phyloP scores from a whole-genome alignment of 2,797 vertebrate species.

The Melanotaenia maccullochi region DNA sequence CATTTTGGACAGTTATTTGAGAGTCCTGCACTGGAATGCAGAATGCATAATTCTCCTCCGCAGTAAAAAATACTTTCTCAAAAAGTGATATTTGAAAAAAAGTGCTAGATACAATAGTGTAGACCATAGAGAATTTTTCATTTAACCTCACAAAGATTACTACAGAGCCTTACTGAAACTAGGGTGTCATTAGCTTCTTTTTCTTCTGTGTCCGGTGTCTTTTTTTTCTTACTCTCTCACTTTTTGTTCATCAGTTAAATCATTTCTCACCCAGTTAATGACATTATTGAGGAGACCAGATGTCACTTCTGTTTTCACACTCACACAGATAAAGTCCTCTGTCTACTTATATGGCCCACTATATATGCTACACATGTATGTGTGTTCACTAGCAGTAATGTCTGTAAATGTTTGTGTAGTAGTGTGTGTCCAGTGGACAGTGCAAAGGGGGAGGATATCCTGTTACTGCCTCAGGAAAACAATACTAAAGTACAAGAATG shows the following conservation, averaged over 20 bases:
- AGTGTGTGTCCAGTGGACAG: slow-evolving; percentile 61
- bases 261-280: slow-evolving; percentile 32
- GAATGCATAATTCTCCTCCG: neutral
- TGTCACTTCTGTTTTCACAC: slow-evolving; percentile 24
- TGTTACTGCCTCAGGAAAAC: slow-evolving; percentile 76
- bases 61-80: neutral
- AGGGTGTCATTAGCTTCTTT: neutral
- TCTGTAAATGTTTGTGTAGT: slow-evolving; percentile 41
- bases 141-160: neutral
- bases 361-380: slow-evolving; percentile 19
- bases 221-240: slow-evolving; percentile 2
- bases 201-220: slow-evolving; percentile 2
- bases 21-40: neutral
- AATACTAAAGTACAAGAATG: slow-evolving; percentile 70
- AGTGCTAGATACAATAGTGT: neutral
- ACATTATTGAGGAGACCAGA: slow-evolving; percentile 33
- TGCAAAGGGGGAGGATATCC: slow-evolving; percentile 76
- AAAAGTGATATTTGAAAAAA: neutral
- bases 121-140: neutral
- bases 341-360: slow-evolving; percentile 19
- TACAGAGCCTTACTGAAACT: neutral
- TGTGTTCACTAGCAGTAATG: slow-evolving; percentile 39
- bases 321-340: slow-evolving; percentile 15
- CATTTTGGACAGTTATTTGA: neutral
- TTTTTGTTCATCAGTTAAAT: slow-evolving; percentile 21